phyloP scores from a whole-genome alignment of 2,888 invertebrate species.

The Cheilosia vernalis region DNA sequence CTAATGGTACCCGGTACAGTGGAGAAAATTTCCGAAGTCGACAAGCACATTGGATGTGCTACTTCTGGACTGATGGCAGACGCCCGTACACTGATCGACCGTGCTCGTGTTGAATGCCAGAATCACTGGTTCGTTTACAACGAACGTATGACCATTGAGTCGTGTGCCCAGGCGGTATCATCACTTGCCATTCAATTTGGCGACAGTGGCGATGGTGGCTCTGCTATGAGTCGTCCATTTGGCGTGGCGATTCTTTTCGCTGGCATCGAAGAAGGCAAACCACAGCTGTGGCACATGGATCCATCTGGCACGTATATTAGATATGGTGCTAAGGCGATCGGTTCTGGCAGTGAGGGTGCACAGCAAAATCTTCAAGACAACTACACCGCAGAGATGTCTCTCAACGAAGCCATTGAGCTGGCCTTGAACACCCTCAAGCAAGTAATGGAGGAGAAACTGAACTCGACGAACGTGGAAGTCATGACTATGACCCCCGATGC shows the following conservation, averaged over 20 bases:
- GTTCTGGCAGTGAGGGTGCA: slow-evolving; percentile 99
- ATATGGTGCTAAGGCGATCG: slow-evolving; percentile 99
- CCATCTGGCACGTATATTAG: slow-evolving; percentile 99
- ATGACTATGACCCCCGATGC: slow-evolving; percentile 94
- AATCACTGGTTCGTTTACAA: slow-evolving; percentile 99
- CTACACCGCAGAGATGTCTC: slow-evolving; percentile 93
- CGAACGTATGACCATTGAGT: slow-evolving; percentile 98
- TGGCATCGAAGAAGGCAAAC: slow-evolving; percentile 94
- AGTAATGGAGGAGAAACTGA: slow-evolving; percentile 99
- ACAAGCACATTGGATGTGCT: slow-evolving; percentile 98
- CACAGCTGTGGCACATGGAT: slow-evolving; percentile 98
- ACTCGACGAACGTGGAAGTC: slow-evolving; percentile 98
- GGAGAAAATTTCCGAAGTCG: slow-evolving; percentile 99
- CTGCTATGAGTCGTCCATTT: slow-evolving; percentile 98
- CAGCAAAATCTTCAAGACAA: slow-evolving; percentile 94
- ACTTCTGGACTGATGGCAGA: slow-evolving; percentile 99
- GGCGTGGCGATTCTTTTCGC: slow-evolving; percentile 99
- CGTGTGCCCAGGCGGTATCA: slow-evolving; percentile 98
- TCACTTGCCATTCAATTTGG: slow-evolving; percentile 99
- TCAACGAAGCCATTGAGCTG: slow-evolving; percentile 95
- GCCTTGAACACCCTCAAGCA: slow-evolving; percentile 98
- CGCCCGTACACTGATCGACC: slow-evolving; percentile 95
- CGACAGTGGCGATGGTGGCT: slow-evolving; percentile 98
- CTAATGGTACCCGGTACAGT: slow-evolving; percentile 98
- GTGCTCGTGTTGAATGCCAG: slow-evolving; percentile 98